Conservation (phyloP, 2,797 vertebrate genomes). For the Erpetoichthys calabaricus region DNA sequence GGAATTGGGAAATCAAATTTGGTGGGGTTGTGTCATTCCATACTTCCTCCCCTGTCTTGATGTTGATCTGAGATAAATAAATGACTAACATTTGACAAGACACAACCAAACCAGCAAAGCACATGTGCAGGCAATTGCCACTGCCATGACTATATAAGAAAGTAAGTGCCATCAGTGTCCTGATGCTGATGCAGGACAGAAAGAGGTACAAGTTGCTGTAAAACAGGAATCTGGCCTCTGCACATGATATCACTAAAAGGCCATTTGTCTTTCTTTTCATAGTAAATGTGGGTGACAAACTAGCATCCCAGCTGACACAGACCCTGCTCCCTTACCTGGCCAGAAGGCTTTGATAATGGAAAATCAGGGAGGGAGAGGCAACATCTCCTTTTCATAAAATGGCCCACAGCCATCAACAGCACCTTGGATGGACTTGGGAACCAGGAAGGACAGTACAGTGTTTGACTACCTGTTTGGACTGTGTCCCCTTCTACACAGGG, state of each 20-base stretch:
- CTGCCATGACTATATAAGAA: conserved; percentile 64
- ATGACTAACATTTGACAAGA: conserved; percentile 71
- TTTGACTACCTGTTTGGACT: too few relatives aligned
- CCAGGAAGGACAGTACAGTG: too few relatives aligned
- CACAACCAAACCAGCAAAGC: conserved; percentile 63
- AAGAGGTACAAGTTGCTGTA: conserved; percentile 86
- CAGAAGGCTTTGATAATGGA: too few relatives aligned
- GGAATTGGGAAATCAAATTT: conserved; percentile 66
- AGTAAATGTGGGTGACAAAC: conserved; percentile 88
- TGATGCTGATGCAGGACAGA: conserved; percentile 88
- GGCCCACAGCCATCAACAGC: too few relatives aligned
- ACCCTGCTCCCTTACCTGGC: too few relatives aligned
- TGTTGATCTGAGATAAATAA: conserved; percentile 70
- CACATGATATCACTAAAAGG: conserved; percentile 73
- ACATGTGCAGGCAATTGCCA: conserved; percentile 70
- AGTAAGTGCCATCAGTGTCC: conserved; percentile 76
- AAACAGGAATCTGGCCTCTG: conserved; percentile 87
- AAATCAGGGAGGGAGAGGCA: too few relatives aligned
- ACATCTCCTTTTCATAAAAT: too few relatives aligned
- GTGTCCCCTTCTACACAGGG: too few relatives aligned
- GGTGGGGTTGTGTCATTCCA: conserved; percentile 84
- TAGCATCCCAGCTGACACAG: too few relatives aligned
- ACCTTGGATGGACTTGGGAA: too few relatives aligned
- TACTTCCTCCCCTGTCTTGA: conserved; percentile 25
- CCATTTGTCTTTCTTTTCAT: conserved; percentile 76